Evolutionary conservation across 2,113 vertebrate genomes (phyloP).

Genomic region (Menidia beryllina): DNA sequence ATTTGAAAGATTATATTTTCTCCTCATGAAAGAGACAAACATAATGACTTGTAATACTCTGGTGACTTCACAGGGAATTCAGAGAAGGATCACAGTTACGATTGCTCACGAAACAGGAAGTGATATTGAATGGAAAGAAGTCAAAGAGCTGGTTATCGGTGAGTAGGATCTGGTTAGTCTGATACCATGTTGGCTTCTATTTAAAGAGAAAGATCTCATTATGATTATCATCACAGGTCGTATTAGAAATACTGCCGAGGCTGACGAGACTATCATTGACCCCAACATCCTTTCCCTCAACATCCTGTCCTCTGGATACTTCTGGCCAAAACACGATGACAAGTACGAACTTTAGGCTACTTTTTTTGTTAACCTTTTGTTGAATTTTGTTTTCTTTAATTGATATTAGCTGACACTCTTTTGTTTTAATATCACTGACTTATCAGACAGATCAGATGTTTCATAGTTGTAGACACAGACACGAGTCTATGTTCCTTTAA

Average conservation of each 20-base stretch:
- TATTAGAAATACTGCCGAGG: slow-evolving; percentile 95
- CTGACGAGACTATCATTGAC: slow-evolving; percentile 95
- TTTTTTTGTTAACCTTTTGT: neutral
- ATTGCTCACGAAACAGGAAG: slow-evolving; percentile 93
- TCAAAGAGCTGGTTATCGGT: slow-evolving; percentile 97
- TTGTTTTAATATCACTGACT: neutral
- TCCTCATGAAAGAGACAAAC: neutral
- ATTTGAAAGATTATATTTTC: neutral
- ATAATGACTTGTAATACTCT: neutral
- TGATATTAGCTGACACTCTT: neutral
- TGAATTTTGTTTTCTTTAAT: neutral
- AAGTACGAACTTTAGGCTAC: slow-evolving; percentile 79
- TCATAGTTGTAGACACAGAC: too few species aligned
- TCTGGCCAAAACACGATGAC: slow-evolving; percentile 92
- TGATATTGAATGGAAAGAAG: slow-evolving; percentile 96
- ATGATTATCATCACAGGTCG: slow-evolving; percentile 83
- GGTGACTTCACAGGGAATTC: slow-evolving; percentile 88
- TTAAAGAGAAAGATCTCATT: neutral
- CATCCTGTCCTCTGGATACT: slow-evolving; percentile 91
- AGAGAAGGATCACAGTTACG: slow-evolving; percentile 94
- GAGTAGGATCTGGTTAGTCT: slow-evolving; percentile 60
- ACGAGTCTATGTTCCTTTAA: neutral
- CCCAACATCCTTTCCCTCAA: slow-evolving; percentile 98
- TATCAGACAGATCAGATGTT: neutral
- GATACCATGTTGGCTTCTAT: neutral